phyloP scores from a whole-genome alignment of 2,797 vertebrate species.

The Hypotaenidia philippensis region DNA sequence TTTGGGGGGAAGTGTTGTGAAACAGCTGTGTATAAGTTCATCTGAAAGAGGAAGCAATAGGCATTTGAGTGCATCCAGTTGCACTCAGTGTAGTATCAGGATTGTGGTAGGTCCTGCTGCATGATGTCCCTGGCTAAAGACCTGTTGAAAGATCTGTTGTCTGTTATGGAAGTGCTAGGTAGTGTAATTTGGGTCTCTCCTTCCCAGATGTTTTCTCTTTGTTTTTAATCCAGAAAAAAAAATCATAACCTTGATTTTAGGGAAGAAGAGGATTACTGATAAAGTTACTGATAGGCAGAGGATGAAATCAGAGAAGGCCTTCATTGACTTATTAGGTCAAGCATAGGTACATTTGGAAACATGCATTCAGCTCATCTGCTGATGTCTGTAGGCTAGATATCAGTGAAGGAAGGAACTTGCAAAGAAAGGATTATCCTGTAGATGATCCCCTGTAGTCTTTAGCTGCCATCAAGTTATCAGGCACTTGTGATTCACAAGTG shows the following conservation, averaged over 20 bases:
- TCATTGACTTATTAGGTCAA: neutral
- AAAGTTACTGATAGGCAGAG: neutral
- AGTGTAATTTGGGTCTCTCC: neutral
- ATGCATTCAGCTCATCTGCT: neutral
- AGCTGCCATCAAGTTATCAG: neutral
- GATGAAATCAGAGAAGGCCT: neutral
- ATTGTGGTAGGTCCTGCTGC: neutral
- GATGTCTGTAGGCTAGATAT: neutral
- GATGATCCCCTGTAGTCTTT: neutral
- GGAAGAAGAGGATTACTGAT: neutral
- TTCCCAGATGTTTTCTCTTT: conserved; percentile 31
- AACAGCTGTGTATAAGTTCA: neutral
- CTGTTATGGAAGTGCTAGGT: neutral
- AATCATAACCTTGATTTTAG: neutral
- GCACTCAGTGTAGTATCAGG: neutral
- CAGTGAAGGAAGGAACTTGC: neutral
- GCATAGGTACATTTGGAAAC: neutral
- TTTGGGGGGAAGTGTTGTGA: neutral
- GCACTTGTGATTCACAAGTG: neutral
- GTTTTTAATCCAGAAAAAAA: neutral
- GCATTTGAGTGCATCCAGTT: neutral
- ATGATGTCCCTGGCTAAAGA: neutral
- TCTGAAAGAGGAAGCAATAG: neutral
- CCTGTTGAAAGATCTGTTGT: neutral
- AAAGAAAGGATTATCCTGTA: neutral